phyloP scores from a whole-genome alignment of 2,888 invertebrate genomes.

The Phania funesta region DNA sequence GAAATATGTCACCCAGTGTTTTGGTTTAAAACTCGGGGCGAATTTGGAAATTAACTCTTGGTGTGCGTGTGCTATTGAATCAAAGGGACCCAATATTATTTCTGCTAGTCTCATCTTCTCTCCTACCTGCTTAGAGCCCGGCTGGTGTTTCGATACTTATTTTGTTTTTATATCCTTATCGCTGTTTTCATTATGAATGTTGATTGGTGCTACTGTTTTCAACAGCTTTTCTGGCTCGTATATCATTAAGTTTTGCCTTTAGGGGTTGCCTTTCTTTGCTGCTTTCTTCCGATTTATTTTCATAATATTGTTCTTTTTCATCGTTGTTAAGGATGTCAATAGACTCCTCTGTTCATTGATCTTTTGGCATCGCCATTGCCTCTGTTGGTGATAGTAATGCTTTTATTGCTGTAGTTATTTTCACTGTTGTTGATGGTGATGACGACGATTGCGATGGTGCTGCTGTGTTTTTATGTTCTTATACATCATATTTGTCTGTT shows the following conservation, averaged over 20 bases:
- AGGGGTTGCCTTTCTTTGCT: background rate
- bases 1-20: slow-evolving; percentile 77
- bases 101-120: background rate
- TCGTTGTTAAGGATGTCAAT: too few relatives aligned
- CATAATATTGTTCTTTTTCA: background rate
- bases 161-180: background rate
- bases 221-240: background rate
- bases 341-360: slow-evolving; percentile 63
- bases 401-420: background rate
- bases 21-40: slow-evolving; percentile 74
- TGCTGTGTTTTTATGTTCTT: slow-evolving; percentile 30
- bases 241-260: slow-evolving; percentile 11
- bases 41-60: slow-evolving; percentile 75
- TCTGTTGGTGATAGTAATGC: slow-evolving; percentile 9
- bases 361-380: slow-evolving; percentile 45
- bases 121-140: background rate
- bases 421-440: slow-evolving; percentile 15
- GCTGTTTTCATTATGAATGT: background rate
- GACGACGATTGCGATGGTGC: background rate
- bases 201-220: background rate
- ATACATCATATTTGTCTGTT: slow-evolving; percentile 41
- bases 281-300: background rate
- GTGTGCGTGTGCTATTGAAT: slow-evolving; percentile 64
- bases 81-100: background rate
- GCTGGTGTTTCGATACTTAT: background rate